Percentiles rank a stretch among this genome's conserved stretches.
phyloP scores from a whole-genome alignment of 2,888 invertebrate species.

The Andrena chrysosceles region DNA sequence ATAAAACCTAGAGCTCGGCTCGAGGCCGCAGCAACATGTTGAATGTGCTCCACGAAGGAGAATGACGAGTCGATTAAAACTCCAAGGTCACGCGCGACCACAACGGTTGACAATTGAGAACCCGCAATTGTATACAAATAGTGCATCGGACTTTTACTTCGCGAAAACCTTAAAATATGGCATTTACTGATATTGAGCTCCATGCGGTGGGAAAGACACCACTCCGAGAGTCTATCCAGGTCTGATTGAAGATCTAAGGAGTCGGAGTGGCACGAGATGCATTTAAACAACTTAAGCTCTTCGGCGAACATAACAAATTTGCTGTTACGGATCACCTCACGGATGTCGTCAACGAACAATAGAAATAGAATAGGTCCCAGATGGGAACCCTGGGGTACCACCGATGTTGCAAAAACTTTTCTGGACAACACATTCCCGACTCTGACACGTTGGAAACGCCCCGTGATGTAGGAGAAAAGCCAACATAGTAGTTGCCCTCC shows the following conservation, averaged over 20 bases:
- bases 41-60: not conserved
- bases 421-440: too few relatives aligned
- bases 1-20: not conserved
- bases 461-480: too few relatives aligned
- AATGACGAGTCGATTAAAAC: not conserved
- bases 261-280: too few relatives aligned
- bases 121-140: not conserved
- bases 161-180: not conserved
- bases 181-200: not conserved
- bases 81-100: not conserved
- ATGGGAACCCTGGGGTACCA: too few relatives aligned
- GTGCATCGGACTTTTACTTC: not conserved
- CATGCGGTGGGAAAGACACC: not conserved
- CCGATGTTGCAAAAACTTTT: too few relatives aligned
- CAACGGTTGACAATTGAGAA: not conserved
- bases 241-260: not conserved
- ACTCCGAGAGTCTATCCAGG: not conserved
- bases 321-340: too few relatives aligned
- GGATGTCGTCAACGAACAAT: too few relatives aligned
- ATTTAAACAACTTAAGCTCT: too few relatives aligned
- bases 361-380: too few relatives aligned
- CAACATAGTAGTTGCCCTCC: too few relatives aligned
- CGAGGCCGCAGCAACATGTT: not conserved
- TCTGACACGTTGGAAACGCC: too few relatives aligned
- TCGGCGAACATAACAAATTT: too few relatives aligned